Percentiles rank a stretch among this genome's conserved stretches.
Evolutionary conservation across 2,797 vertebrate genomes (phyloP).

Genomic region (Lerista edwardsae): DNA sequence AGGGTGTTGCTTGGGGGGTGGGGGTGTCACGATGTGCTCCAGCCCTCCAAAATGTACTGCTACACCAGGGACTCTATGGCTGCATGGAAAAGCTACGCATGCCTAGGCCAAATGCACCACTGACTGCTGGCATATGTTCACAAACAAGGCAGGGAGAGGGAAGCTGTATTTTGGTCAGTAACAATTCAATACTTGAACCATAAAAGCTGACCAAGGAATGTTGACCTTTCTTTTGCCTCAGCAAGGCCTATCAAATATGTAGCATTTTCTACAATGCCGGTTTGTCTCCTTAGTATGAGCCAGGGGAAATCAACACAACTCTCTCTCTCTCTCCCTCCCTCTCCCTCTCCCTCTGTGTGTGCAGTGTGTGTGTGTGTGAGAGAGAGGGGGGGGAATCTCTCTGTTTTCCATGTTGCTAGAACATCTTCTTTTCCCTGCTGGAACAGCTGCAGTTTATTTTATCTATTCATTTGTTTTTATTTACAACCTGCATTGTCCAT

Average conservation of each 20-base stretch:
- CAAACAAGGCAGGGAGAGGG: not conserved
- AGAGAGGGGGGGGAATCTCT: not conserved
- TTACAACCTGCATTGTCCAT: not conserved
- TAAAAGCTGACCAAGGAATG: not conserved
- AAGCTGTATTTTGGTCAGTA: not conserved
- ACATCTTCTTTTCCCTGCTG: slow-evolving; percentile 45
- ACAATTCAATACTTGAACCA: not conserved
- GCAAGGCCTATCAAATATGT: not conserved
- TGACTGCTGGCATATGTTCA: too few species aligned
- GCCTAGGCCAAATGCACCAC: too few species aligned
- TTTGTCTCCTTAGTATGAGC: not conserved
- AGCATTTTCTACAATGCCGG: not conserved
- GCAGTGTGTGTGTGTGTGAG: too few species aligned
- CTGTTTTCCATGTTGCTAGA: slow-evolving; percentile 53
- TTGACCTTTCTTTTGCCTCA: not conserved
- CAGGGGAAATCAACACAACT: not conserved
- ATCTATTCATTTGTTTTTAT: slow-evolving; percentile 2
- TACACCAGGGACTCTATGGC: too few species aligned
- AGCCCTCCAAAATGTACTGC: too few species aligned
- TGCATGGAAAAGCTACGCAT: too few species aligned
- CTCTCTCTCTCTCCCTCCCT: too few species aligned
- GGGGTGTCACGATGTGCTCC: too few species aligned
- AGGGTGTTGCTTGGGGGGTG: too few species aligned
- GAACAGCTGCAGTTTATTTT: slow-evolving; percentile 36
- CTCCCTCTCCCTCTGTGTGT: too few species aligned